Evolutionary conservation across 1,140 invertebrate species (phyloP), one percentile per base, ranked within the genome.

Genomic region (Sminthurides bifidus): DNA sequence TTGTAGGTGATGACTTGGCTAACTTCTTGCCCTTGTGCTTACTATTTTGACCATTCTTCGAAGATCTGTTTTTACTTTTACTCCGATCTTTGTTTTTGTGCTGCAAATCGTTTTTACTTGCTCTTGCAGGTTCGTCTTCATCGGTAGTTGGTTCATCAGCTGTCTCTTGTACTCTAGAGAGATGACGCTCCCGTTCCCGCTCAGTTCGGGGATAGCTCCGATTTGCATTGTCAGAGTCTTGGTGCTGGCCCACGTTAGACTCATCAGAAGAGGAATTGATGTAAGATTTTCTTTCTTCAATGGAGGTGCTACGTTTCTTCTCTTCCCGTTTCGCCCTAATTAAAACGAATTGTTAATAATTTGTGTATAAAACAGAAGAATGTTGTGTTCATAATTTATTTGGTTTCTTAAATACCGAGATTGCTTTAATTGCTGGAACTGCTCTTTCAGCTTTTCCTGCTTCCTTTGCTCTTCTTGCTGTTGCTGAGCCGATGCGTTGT

Each of bases 361-460:
- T 17, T 14, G 21, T 26, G 29, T 2, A 19, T 10, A 43, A 43
- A n/a, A 51, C 10, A 44, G 41, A 15, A 44, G 41, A 21, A 44
- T 8, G 21, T 44, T 37, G 33, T 37, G 10, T 37, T 37, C 17
- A n/a, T n/a, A n/a, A n/a, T n/a, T n/a, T n/a, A n/a, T n/a, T n/a
- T n/a, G n/a, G n/a, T n/a, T n/a, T n/a, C n/a, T 24, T 21, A 21
- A 21, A 33, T 54, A 63, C 26, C 72, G 64, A 19, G 84, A 85
- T 68, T 91, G 83, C 68, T 92, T 90, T 33, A 92, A 68, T 65
- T 88, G 83, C 65, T 81, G 85, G 66, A 92, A 91, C 71, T 91
- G 90, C 19, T 89, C 86, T 69, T 89, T 87, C 19, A 90, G 78
- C 69, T 82, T 83, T 71, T 87, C 84, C 69, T 88, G 82, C 4